Evolutionary conservation across 2,113 vertebrate genomes (phyloP).

Genomic region (Gracilinanus agilis): DNA sequence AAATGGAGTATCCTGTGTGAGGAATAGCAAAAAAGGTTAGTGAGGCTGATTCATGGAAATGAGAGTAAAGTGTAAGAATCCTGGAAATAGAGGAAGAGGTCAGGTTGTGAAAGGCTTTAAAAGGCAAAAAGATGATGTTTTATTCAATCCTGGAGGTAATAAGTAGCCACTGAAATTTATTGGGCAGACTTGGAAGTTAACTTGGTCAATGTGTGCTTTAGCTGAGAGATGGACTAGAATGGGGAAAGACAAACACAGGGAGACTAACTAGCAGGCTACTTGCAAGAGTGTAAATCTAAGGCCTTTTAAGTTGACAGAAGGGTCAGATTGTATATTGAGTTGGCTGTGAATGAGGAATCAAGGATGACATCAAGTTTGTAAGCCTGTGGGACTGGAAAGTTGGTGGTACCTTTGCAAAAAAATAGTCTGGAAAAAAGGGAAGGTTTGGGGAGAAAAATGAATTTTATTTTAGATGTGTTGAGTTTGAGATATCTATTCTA

Average conservation of each 20-base stretch:
- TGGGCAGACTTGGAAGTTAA: not conserved
- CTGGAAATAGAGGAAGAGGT: not conserved
- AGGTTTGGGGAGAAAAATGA: not conserved
- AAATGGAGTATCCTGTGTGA: not conserved
- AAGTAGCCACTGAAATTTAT: not conserved
- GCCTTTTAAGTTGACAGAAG: not conserved
- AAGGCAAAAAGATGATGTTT: not conserved
- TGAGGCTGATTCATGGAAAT: not conserved
- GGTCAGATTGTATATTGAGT: not conserved
- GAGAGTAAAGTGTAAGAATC: no score
- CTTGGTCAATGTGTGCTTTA: not conserved
- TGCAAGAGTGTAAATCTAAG: not conserved
- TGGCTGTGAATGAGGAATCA: not conserved
- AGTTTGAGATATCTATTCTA: not conserved
- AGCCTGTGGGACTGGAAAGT: not conserved
- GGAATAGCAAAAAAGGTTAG: not conserved
- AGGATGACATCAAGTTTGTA: not conserved
- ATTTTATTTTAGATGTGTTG: not conserved
- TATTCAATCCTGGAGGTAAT: not conserved
- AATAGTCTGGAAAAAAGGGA: not conserved
- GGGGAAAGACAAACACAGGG: no score
- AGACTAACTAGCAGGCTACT: not conserved
- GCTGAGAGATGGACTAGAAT: no score
- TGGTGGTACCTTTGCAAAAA: no score
- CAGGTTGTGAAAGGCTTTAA: not conserved